These are phyloP conservation scores for Lasioglossum calceatum DNA, from an alignment of 2,888 invertebrate species.

Conservation along the genomic window DNA sequence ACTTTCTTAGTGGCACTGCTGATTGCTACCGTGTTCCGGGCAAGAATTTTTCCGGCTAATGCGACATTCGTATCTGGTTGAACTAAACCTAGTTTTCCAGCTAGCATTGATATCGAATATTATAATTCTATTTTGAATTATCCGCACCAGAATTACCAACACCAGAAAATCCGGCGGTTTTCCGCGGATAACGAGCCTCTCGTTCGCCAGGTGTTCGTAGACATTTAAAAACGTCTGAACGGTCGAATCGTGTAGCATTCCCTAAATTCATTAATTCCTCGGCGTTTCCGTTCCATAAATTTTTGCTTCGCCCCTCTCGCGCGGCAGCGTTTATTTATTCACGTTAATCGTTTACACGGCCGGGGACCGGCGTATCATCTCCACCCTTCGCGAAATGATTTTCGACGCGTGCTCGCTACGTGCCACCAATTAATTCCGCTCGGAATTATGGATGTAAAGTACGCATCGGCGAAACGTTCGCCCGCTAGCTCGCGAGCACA, in stretches of 20 bases:
- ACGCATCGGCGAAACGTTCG: constrained; percentile 39
- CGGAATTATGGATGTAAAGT: constrained; percentile 66
- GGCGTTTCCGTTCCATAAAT: constrained; percentile 37
- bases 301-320: not conserved
- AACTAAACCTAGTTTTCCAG: not conserved
- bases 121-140: not conserved
- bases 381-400: constrained; percentile 60
- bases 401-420: constrained; percentile 49
- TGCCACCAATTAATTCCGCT: constrained; percentile 60
- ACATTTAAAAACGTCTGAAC: not conserved
- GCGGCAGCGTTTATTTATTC: constrained; percentile 38
- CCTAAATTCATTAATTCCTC: constrained; percentile 42
- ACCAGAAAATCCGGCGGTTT: not conserved
- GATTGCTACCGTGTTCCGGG: not conserved
- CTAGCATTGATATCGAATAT: not conserved
- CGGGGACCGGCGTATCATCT: constrained; percentile 31
- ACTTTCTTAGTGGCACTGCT: not conserved
- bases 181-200: constrained; percentile 10
- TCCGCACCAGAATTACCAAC: not conserved
- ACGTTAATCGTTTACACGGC: constrained; percentile 54
- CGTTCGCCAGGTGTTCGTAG: not conserved
- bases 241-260: not conserved
- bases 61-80: not conserved
- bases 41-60: not conserved
- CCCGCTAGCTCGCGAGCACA: not conserved